Conservation (phyloP, 2,113 vertebrate genomes). For the Trogon surrucura region DNA sequence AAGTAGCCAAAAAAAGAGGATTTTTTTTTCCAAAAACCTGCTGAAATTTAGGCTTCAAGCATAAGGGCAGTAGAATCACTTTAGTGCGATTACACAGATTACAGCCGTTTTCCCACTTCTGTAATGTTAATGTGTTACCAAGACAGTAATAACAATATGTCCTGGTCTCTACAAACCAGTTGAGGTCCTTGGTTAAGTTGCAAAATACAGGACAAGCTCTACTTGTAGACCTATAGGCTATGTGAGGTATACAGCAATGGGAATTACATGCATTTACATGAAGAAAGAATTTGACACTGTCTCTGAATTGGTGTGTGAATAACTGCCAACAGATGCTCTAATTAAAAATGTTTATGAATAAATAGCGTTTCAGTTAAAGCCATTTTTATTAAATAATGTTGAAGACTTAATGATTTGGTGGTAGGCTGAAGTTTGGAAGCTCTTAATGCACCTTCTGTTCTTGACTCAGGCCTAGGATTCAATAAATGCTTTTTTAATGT, state of each 20-base stretch:
- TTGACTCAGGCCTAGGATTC: conserved; percentile 56
- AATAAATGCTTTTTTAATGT: conserved; percentile 77
- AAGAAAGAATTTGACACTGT: not conserved
- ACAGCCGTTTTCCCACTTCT: not conserved
- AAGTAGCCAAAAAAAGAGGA: not conserved
- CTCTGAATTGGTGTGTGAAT: conserved; percentile 6
- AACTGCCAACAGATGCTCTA: conserved; percentile 31
- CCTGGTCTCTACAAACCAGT: not conserved
- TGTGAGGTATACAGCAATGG: not conserved
- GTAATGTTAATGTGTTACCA: not conserved
- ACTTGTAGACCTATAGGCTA: not conserved
- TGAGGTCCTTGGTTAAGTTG: not conserved
- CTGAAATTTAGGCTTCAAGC: not conserved
- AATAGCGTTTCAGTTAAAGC: conserved; percentile 55
- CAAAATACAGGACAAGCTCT: not conserved
- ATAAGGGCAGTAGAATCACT: not conserved
- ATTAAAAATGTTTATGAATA: conserved; percentile 65
- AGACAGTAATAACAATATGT: not conserved
- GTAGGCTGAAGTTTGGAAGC: conserved; percentile 59
- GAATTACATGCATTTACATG: not conserved
- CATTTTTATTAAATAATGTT: conserved; percentile 74
- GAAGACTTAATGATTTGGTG: conserved; percentile 56
- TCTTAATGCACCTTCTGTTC: conserved; percentile 80
- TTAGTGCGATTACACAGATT: not conserved
- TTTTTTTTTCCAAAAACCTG: not conserved